Evolutionary conservation across 2,113 vertebrate genomes (phyloP), one percentile per base, ranked within the genome.

Genomic region (Eudorcas thomsonii): DNA sequence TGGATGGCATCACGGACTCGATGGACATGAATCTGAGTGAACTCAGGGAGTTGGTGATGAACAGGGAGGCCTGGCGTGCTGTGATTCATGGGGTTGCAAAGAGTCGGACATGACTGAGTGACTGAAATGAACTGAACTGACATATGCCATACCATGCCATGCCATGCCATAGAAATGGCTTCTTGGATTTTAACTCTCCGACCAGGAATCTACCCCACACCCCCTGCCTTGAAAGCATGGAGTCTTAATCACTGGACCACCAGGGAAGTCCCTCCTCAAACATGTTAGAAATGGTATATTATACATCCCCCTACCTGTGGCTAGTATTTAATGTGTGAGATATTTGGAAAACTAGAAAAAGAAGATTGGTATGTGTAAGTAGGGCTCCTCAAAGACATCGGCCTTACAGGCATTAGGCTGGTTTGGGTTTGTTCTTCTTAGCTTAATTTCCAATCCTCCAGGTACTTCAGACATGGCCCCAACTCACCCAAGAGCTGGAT

Each of bases 261-360:
- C 21, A 77, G 39, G 39, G 71, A 26, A 77, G 23, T 77, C 71
- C 71, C 71, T 77, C 12, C 39, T 77, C 52, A 64, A 39, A 6
- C 5, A 16, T 81, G 91, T 96, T n/a, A 17, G 17, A 96, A 83
- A 78, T 50, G 57, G 11, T 86, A 0, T 94, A 88, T 71, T 74
- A 89, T 26, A 71, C 19, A 36, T 82, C 4, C 16, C 19, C 19
- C 13, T 52, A 71, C n/a, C 39, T 6, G 1, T n/a, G 39, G n/a
- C 12, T 33, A 50, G 14, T 59, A 14, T 84, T 97, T 87, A 83
- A 33, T 83, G 7, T 87, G 54, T 91, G 26, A 55, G 33, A 21
- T 81, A 85, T 89, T 77, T 95, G 67, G 28, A 93, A 91, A 96
- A 77, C 11, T 71, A 64, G 64, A 90, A 85, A 84, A 57, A 91